Evolutionary conservation across 2,888 invertebrate genomes (phyloP).

Genomic region (Rhogogaster chlorosoma): DNA sequence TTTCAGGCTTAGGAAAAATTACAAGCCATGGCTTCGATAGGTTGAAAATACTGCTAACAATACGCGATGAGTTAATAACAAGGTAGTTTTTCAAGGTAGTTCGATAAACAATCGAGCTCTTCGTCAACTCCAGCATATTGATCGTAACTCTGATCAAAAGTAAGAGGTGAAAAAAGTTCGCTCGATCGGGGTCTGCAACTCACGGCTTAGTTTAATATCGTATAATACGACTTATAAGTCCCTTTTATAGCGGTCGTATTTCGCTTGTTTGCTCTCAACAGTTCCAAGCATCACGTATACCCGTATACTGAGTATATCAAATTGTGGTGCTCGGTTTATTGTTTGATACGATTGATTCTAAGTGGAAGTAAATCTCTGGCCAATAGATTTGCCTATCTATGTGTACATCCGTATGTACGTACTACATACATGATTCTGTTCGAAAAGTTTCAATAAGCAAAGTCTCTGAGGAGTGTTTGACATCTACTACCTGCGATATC

Average conservation of each 20-base stretch:
- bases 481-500: not conserved
- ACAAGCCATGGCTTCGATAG: not conserved
- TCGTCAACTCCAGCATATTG: not conserved
- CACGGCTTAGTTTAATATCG: slow-evolving; percentile 37
- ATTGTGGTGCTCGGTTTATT: not conserved
- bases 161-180: slow-evolving; percentile 1
- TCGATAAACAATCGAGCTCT: not conserved
- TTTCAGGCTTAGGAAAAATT: not conserved
- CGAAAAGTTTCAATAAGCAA: not conserved
- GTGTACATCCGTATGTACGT: not conserved
- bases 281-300: slow-evolving; percentile 9
- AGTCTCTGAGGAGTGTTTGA: not conserved
- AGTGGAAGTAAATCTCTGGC: not conserved
- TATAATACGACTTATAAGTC: slow-evolving; percentile 39
- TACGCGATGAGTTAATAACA: not conserved
- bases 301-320: slow-evolving; percentile 4
- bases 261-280: slow-evolving; percentile 36
- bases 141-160: slow-evolving; percentile 19
- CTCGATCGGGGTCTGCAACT: not conserved
- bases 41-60: not conserved
- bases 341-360: slow-evolving; percentile 25
- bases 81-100: not conserved
- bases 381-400: not conserved
- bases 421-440: not conserved
- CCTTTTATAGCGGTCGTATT: slow-evolving; percentile 32